Base-by-base conservation (phyloP, 1,140 invertebrate species). In the Chrysopa pallens region DNA sequence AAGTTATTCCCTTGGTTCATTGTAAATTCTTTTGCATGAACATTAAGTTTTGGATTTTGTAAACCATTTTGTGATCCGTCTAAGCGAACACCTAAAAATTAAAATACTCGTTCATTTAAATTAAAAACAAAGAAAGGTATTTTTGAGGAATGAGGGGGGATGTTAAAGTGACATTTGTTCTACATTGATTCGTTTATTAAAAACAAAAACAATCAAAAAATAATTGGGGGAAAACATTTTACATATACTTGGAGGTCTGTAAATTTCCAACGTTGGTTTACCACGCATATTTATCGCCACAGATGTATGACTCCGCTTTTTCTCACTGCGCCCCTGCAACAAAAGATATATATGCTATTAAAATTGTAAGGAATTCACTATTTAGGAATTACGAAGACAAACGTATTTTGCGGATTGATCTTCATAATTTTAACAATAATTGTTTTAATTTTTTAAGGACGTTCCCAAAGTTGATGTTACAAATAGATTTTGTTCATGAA, bases 191-290 rank as follows among this genome's bases (percentile, higher is more conserved):
- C 5, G 5, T 23, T 23, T 23, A 3, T 3, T 23, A 23, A 23
- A 23, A 23, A 3, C 2, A 23, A 23, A 23, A 23, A 23, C 2
- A 23, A 23, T 23, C 17, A 23, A n/a, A n/a, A n/a, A n/a, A n/a
- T 23, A 23, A 23, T 23, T 23, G 17, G 17, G 17, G 17, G 17
- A 23, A 23, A 23, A 23, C 5, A 23, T 23, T 23, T 23, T 23
- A 23, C 17, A 67, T 63, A 69, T 64, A 82, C 84, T 86, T 58
- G 84, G 84, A 14, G 85, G 85, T 55, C 84, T 72, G 59, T 89
- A 88, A 51, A 88, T 84, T 67, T 87, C 82, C 59, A 87, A 72
- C 15, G 81, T 82, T 6, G 84, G 84, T 62, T 88, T 86, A 39
- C 70, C 71, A 54, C 73, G 68, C 8, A 66, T 60, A 40, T 69